phyloP scores from a whole-genome alignment of 2,113 vertebrate species.

The Podarcis muralis region DNA sequence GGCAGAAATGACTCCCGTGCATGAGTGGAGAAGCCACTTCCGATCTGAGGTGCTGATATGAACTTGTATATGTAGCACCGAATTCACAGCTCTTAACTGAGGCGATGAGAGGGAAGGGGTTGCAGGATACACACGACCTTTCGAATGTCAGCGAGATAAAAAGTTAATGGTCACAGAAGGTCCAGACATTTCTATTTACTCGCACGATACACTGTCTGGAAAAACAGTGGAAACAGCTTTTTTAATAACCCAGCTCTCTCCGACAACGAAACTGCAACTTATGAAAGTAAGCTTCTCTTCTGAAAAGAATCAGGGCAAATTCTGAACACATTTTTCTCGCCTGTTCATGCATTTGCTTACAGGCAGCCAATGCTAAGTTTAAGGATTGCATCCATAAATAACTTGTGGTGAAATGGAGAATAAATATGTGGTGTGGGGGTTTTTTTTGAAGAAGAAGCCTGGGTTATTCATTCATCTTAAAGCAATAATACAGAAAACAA shows the following conservation, averaged over 20 bases:
- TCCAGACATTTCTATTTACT: slow-evolving; percentile 36
- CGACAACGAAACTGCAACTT: neutral
- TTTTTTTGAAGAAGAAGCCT: neutral
- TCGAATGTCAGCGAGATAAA: slow-evolving; percentile 34
- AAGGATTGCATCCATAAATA: neutral
- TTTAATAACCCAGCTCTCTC: neutral
- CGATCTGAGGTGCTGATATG: no score
- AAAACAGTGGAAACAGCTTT: slow-evolving; percentile 1
- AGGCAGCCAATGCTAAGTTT: neutral
- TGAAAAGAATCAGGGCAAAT: neutral
- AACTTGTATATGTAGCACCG: neutral
- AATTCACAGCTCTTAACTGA: neutral
- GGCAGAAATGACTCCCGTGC: neutral
- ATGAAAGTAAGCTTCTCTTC: neutral
- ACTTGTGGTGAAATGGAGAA: neutral
- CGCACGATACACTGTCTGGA: slow-evolving; percentile 19
- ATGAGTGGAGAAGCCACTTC: neutral
- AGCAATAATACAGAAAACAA: neutral
- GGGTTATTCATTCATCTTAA: no score
- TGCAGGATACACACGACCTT: slow-evolving; percentile 29
- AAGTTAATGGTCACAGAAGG: slow-evolving; percentile 41
- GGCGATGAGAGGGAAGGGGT: neutral
- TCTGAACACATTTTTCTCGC: neutral
- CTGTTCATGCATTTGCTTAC: neutral
- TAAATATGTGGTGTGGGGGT: neutral